Evolutionary conservation across 2,888 invertebrate genomes (phyloP), one percentile per base, ranked within the genome.

Genomic region (Microplitis deprimator): DNA sequence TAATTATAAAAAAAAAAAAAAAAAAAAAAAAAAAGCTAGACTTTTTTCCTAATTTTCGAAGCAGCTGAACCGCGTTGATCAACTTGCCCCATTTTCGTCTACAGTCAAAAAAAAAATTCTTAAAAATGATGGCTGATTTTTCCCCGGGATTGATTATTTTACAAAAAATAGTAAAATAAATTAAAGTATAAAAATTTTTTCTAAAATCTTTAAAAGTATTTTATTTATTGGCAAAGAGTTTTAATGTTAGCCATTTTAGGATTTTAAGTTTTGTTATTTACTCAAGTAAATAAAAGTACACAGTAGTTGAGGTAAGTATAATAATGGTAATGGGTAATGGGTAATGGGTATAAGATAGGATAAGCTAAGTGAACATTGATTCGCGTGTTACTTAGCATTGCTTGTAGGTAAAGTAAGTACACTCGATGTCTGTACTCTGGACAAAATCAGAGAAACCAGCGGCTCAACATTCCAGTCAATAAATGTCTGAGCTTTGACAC

Each of bases 401-500:
- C 50, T 50, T 13, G 50, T 50, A 50, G 50, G 50, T 50, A 50
- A 50, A 50, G 13, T 50, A 50, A 50, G 50, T 50, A 50, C 50
- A 67, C 59, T 68, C 68, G 68, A 64, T 10, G 50, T n/a, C 20
- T 60, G 16, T 10, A 17, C 62, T 83, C 81, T 82, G 85, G 78
- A 81, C 77, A 82, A 84, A 86, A 86, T 85, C 83, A 81, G 79
- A 59, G 64, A 77, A 77, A 77, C 68, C 67, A 20, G 76, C 39
- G 77, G 73, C 78, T 78, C 80, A 80, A 78, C 82, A 84, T 87
- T 86, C 83, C 82, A 81, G 81, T 86, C 84, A 82, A 86, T 86
- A 86, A 87, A 87, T 82, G 84, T 85, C 84, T 78, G 74, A 79
- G 82, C 83, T 85, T 87, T 86, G 84, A 87, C 84, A 82, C 83